These are phyloP conservation scores for Parapristionchus giblindavisi DNA, from an alignment of 2,888 invertebrate species.

Conservation along the genomic window DNA sequence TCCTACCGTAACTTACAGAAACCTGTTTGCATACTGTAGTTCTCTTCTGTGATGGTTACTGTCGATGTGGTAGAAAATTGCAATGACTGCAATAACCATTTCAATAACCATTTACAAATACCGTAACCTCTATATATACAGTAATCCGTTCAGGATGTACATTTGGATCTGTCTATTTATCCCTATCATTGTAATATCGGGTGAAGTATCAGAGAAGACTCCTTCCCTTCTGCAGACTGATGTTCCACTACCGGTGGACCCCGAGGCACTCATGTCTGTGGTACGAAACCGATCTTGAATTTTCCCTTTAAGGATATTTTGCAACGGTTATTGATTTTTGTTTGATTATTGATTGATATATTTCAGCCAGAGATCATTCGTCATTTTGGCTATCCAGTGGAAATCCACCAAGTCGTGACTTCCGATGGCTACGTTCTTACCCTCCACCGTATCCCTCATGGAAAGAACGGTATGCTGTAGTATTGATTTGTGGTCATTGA, in stretches of 20 bases:
- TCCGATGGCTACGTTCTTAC: slow-evolving; percentile 74
- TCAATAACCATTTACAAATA: no score
- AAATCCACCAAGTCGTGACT: slow-evolving; percentile 71
- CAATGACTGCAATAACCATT: no score
- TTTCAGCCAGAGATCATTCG: slow-evolving; percentile 70
- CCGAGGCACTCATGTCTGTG: slow-evolving; percentile 66
- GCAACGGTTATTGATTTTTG: background rate
- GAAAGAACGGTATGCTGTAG: slow-evolving; percentile 41
- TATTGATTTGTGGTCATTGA: background rate
- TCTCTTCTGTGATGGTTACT: no score
- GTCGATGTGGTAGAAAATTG: no score
- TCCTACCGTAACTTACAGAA: no score
- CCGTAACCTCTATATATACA: background rate
- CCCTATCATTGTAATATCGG: background rate
- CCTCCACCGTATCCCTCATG: slow-evolving; percentile 74
- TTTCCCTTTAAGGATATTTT: background rate
- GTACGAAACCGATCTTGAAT: slow-evolving; percentile 45
- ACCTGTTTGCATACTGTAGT: no score
- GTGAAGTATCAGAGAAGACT: background rate
- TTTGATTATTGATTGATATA: background rate
- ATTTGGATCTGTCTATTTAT: background rate
- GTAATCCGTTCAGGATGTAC: background rate
- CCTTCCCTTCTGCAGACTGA: slow-evolving; percentile 7
- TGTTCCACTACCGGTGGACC: slow-evolving; percentile 47
- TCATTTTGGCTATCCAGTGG: slow-evolving; percentile 73